These are phyloP conservation scores for Limenitis arthemis DNA, from an alignment of 2,888 invertebrate genomes.

Conservation along the genomic window DNA sequence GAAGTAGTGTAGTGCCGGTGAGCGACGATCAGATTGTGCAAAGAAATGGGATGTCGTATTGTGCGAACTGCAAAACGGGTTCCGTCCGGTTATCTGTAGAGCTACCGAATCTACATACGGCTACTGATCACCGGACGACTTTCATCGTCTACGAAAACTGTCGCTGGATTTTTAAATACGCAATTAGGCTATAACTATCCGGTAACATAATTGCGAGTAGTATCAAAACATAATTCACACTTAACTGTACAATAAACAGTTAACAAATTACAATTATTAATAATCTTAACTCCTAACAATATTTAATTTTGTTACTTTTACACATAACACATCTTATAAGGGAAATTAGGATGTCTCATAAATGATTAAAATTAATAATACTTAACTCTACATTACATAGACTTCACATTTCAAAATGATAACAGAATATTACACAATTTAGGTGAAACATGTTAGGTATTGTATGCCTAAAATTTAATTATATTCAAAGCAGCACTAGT, in stretches of 20 bases:
- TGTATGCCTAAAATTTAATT: slow-evolving; percentile 4
- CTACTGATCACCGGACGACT: slow-evolving; percentile 43
- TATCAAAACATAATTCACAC: neutral
- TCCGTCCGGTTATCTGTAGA: slow-evolving; percentile 43
- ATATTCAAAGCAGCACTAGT: slow-evolving; percentile 2
- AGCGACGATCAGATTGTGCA: slow-evolving; percentile 48
- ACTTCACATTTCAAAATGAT: neutral
- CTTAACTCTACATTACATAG: too few relatives aligned
- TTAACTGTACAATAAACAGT: neutral
- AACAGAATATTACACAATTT: neutral
- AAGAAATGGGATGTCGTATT: slow-evolving; percentile 56
- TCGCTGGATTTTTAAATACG: slow-evolving; percentile 39
- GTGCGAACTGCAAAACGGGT: slow-evolving; percentile 48
- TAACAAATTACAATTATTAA: too few relatives aligned
- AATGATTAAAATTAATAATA: too few relatives aligned
- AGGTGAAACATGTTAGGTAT: neutral
- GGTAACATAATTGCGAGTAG: slow-evolving; percentile 1
- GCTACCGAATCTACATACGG: slow-evolving; percentile 49
- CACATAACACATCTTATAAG: too few relatives aligned
- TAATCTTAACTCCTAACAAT: too few relatives aligned
- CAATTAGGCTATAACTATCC: slow-evolving; percentile 28
- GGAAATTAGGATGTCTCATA: too few relatives aligned
- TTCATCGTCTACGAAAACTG: slow-evolving; percentile 38
- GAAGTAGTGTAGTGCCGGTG: slow-evolving; percentile 53
- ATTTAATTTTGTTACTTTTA: too few relatives aligned